phyloP scores from a whole-genome alignment of 2,797 vertebrate species.

The Tragopan temminckii region DNA sequence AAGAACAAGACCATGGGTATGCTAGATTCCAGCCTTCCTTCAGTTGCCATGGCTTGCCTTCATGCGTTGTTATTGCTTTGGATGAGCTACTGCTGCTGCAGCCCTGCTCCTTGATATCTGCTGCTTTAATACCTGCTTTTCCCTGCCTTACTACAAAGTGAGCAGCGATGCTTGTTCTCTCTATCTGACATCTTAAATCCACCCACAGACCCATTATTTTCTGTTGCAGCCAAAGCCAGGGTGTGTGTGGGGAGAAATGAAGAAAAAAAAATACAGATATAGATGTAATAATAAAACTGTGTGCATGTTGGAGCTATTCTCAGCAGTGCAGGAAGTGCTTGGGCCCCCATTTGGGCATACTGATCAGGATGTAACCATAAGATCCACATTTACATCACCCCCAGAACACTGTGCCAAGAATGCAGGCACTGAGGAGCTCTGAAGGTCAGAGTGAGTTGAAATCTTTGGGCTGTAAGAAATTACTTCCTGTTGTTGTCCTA shows the following conservation, averaged over 20 bases:
- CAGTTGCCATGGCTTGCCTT: slow-evolving; percentile 52
- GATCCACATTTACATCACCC: fast-evolving
- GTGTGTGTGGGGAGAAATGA: background rate
- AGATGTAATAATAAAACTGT: slow-evolving; percentile 9
- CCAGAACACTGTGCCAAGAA: background rate
- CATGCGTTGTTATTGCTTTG: slow-evolving; percentile 64
- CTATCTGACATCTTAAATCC: slow-evolving; percentile 57
- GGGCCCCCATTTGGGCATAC: background rate
- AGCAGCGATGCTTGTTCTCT: slow-evolving; percentile 57
- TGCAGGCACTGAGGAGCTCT: background rate
- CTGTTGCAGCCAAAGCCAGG: background rate
- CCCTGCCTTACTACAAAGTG: slow-evolving; percentile 68
- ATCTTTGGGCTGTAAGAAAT: background rate
- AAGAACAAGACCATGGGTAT: slow-evolving; percentile 63
- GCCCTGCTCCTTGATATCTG: slow-evolving; percentile 64
- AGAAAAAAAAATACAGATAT: background rate
- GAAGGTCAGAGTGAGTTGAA: background rate
- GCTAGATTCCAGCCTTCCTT: slow-evolving; percentile 49
- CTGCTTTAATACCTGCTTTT: slow-evolving; percentile 66
- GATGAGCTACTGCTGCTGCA: slow-evolving; percentile 61
- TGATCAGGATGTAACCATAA: background rate
- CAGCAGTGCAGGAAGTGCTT: background rate
- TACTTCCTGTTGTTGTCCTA: background rate
- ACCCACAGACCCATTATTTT: slow-evolving; percentile 58
- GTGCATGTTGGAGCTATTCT: background rate